Evolutionary conservation across 2,888 invertebrate genomes (phyloP), one percentile per base, ranked within the genome.

Genomic region (Oligia strigilis): DNA sequence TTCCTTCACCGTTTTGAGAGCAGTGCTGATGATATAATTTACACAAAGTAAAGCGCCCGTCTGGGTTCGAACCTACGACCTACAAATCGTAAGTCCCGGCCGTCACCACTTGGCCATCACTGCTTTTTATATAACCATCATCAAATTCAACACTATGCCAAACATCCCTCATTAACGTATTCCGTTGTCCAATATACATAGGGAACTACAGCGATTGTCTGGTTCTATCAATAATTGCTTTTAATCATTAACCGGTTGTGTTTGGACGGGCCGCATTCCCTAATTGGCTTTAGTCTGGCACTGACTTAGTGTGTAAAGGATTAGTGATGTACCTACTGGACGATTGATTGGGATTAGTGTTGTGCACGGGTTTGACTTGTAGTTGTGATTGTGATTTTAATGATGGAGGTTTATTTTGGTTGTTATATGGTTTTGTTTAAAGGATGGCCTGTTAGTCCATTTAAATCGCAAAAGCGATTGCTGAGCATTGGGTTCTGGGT

Each of bases 161-260:
- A 83, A 72, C 78, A 78, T 1, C 49, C 60, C 78, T 84, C 46
- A 85, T 89, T 85, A 89, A 77, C 77, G 78, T 85, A 77, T 87
- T 76, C 85, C 70, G 23, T 29, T 23, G 79, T 64, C 29, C 64
- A 73, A 36, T 78, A 69, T 17, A 69, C 60, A 29, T 66, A 29
- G 13, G 19, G 17, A 36, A 6, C n/a, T 60, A 52, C 19, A 82
- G 77, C 67, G 80, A 85, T 83, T 85, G 83, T 88, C 85, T 78
- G 76, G 71, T 83, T 89, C 89, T 88, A 93, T 91, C 92, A 92
- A 93, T 93, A 93, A 93, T 92, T 90, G 91, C 92, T 91, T 91
- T 91, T 92, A 91, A 93, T 93, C 90, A 93, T 93, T 91, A 92
- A 88, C 90, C 81, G 81, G 83, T 84, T 81, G 77, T 92, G 93